Conservation (phyloP, 2,113 vertebrate genomes). For the Scomber colias region DNA sequence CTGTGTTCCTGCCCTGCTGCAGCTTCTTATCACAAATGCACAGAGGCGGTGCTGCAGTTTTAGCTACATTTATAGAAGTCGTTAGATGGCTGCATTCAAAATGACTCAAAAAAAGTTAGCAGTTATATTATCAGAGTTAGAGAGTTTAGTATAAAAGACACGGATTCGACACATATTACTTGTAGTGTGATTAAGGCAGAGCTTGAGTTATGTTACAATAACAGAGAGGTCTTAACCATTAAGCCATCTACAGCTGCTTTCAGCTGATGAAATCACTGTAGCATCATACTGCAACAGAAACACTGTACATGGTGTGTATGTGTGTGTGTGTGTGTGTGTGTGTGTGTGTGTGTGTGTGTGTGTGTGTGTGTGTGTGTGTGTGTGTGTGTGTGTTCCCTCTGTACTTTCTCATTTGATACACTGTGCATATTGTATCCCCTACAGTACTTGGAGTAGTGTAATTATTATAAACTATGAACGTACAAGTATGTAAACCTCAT, state of each 20-base stretch:
- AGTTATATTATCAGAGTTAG: neutral
- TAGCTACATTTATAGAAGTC: neutral
- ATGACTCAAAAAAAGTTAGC: neutral
- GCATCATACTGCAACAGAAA: neutral
- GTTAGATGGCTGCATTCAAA: neutral
- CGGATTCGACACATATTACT: neutral
- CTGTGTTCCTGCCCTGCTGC: too few relatives aligned
- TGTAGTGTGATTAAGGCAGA: neutral
- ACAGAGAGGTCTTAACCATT: neutral
- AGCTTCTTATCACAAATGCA: too few relatives aligned
- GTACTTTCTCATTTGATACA: neutral
- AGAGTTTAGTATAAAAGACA: neutral
- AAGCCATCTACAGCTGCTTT: neutral
- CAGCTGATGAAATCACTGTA: neutral
- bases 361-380: too few relatives aligned
- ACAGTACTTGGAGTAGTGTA: neutral
- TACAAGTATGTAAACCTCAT: neutral
- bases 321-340: too few relatives aligned
- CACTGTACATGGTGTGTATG: too few relatives aligned
- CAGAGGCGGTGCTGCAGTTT: neutral
- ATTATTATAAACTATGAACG: neutral
- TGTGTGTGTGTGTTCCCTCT: neutral
- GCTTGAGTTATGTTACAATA: neutral
- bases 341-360: too few relatives aligned
- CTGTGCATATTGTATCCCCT: neutral